Evolutionary conservation across 2,888 invertebrate species (phyloP), one percentile per base, ranked within the genome.

Genomic region (Dichetophora obliterata): DNA sequence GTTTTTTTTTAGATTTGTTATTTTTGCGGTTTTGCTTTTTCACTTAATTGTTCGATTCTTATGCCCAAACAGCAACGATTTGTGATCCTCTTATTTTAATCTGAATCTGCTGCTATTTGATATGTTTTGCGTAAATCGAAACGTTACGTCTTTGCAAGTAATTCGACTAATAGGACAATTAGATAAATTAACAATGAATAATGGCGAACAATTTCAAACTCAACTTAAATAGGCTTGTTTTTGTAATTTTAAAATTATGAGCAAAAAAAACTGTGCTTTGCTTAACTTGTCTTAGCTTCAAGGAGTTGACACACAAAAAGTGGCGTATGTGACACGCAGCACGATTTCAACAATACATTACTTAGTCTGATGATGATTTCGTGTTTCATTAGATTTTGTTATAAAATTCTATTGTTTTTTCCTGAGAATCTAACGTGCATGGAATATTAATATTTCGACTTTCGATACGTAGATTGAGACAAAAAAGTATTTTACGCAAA

Each of bases 291-390:
- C 43, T 43, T 11, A 43, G 14, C 43, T 43, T 43, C n/a, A n/a
- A n/a, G 43, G 2, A 43, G 43, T 48, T 48, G 48, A 31, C 6
- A 16, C 68, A 37, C 27, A 71, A 68, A 52, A 71, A 50, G 24
- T 57, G 52, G 48, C 73, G 27, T 73, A 73, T 73, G 63, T 61
- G 72, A 72, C 48, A 63, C 48, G 48, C n/a, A 19, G 73, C 63
- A 73, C 63, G 73, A 73, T 73, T 65, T 65, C 52, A 34, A 34
- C 43, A 63, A 52, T 37, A 66, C 43, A 37, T 73, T 73, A 65
- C 73, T 5, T 43, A 43, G 43, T 43, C 43, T 11, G 43, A 11
- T 43, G 43, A 43, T 16, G 48, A 50, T 27, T 59, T 37, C 37
- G 19, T 37, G 19, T 57, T 57, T 71, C 24, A 22, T 71, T 71